phyloP scores from a whole-genome alignment of 2,113 vertebrate species.

The Mystacornis crossleyi region DNA sequence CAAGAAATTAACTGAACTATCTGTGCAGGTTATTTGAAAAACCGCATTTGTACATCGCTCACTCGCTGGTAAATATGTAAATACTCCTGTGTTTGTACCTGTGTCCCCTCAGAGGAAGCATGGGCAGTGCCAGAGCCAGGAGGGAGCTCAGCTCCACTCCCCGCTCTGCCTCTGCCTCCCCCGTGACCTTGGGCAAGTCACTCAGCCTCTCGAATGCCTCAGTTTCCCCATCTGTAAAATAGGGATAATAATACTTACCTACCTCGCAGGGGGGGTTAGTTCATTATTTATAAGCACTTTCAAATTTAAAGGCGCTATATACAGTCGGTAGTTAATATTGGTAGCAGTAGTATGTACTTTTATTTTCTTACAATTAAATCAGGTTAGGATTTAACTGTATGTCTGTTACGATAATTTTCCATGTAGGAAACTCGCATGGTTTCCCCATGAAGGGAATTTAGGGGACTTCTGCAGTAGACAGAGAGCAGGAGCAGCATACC shows the following conservation, averaged over 20 bases:
- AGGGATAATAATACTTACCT: constrained; percentile 62
- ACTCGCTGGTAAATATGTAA: background rate
- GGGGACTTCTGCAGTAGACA: background rate
- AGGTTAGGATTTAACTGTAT: constrained; percentile 16
- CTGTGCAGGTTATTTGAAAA: background rate
- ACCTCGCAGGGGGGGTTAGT: constrained; percentile 60
- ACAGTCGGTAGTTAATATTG: background rate
- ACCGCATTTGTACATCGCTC: background rate
- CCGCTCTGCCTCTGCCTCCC: constrained; percentile 14
- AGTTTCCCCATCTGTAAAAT: constrained; percentile 71
- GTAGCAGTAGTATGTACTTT: background rate
- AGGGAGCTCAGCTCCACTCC: background rate
- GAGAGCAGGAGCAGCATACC: background rate
- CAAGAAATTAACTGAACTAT: background rate
- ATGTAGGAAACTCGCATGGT: constrained; percentile 2
- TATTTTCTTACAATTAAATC: constrained; percentile 50
- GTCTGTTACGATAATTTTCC: background rate
- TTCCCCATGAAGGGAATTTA: constrained; percentile 26
- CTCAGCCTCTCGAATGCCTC: constrained; percentile 22
- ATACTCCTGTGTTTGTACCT: background rate
- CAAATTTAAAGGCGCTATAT: constrained; percentile 44
- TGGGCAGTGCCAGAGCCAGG: background rate
- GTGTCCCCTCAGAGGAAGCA: background rate
- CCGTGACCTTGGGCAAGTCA: constrained; percentile 65
- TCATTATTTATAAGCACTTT: constrained; percentile 53